Evolutionary conservation across 2,888 invertebrate genomes (phyloP).

Genomic region (Lochmaea capreae): DNA sequence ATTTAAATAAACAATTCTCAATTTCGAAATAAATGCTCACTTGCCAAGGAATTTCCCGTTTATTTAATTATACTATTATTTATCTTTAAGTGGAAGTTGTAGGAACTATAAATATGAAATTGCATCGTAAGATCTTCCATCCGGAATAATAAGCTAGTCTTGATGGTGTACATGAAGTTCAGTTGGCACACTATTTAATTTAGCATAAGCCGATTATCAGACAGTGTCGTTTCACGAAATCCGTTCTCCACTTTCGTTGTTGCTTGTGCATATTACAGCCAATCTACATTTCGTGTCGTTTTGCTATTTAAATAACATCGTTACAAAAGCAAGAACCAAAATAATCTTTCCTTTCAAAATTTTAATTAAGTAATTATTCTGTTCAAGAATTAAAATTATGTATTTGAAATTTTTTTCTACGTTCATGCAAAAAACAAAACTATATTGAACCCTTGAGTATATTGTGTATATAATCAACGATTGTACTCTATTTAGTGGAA

Average conservation of each 20-base stretch:
- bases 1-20: neutral
- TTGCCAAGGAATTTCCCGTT: neutral
- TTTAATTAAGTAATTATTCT: too few species aligned
- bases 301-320: too few species aligned
- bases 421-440: too few species aligned
- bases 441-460: too few species aligned
- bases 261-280: neutral
- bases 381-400: too few species aligned
- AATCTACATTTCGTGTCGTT: neutral
- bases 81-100: neutral
- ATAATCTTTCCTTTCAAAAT: too few species aligned
- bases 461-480: too few species aligned
- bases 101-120: neutral
- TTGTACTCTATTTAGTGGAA: too few species aligned
- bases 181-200: neutral
- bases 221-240: neutral
- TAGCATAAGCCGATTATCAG: neutral
- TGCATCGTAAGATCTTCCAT: neutral
- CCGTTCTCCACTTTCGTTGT: neutral
- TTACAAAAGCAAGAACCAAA: too few species aligned
- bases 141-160: neutral
- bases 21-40: neutral
- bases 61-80: constrained; percentile 1
- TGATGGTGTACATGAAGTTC: constrained; percentile 1
- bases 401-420: too few species aligned